Base-by-base conservation (phyloP, 2,113 vertebrate species). In the Paedocypris sp. region DNA sequence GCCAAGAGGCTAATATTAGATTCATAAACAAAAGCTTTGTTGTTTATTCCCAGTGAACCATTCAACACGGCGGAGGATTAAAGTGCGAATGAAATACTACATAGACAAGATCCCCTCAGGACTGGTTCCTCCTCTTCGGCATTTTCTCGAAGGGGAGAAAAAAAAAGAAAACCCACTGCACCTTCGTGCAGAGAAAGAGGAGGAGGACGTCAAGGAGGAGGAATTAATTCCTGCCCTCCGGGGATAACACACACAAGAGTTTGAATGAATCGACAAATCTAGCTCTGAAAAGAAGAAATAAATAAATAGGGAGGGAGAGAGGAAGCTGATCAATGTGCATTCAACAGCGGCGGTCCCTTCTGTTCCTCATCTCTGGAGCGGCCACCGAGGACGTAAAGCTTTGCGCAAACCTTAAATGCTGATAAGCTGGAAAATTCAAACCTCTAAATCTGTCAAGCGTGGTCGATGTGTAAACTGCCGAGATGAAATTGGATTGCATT, bases 151-250 rank as follows among this genome's bases (percentile, higher is more conserved):
- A 79, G 47, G 72, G 68, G 77, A 75, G 74, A 60, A 70, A 74
- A n/a, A n/a, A n/a, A n/a, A 64, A 60, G 68, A 54, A 60, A 75
- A 70, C 42, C 51, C 46, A 73, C 75, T 76, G 83, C 81, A 87
- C 83, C 85, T 85, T 80, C 75, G 79, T 80, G 78, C 64, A 69
- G 78, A 75, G 73, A 36, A 31, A 49, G 50, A 67, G 74, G 76
- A 84, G 78, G 81, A 77, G 72, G 79, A 78, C 70, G 78, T 77
- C 71, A 82, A 85, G 80, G 81, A 83, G 83, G 83, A 84, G 84
- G 84, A 86, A 85, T 86, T 84, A 83, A 86, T 86, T 84, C 79
- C 78, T 80, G 73, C 81, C 84, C 83, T 86, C 80, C 80, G 84
- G 84, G 83, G 80, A 68, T 73, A 85, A 79, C 77, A 79, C 77